Evolutionary conservation across 2,113 vertebrate genomes (phyloP).

Genomic region (Sturnira hondurensis): DNA sequence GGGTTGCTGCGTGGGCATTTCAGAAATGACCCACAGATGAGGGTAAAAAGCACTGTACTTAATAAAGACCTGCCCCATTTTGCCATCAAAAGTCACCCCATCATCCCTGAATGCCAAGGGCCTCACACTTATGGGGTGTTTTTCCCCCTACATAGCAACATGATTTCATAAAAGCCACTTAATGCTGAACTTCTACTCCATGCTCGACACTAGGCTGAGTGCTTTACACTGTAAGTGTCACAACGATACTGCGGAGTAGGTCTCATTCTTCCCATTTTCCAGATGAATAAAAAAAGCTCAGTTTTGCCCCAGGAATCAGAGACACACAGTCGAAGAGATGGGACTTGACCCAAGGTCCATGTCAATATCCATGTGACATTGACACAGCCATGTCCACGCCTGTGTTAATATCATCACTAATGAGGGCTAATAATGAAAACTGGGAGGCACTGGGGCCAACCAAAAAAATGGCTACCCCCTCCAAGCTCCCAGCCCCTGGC

Average conservation of each 20-base stretch:
- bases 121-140: fast-evolving
- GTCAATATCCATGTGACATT: no score
- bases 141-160: not conserved
- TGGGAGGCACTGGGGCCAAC: no score
- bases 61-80: not conserved
- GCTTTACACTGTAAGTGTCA: not conserved
- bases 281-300: not conserved
- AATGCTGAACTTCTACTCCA: not conserved
- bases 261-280: not conserved
- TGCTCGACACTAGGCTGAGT: fast-evolving
- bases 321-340: not conserved
- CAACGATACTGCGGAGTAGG: fast-evolving
- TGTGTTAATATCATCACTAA: not conserved
- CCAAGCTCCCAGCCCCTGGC: not conserved
- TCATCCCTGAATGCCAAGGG: not conserved
- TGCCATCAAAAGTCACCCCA: not conserved
- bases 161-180: not conserved
- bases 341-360: not conserved
- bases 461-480: not conserved
- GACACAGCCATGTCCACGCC: not conserved
- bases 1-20: not conserved
- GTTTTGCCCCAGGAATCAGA: not conserved
- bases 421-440: no score
- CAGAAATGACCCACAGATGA: not conserved
- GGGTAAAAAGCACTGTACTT: not conserved